These are phyloP conservation scores for Pseudomyrmex sp. DNA, from an alignment of 1,140 invertebrate genomes.

Conservation along the genomic window DNA sequence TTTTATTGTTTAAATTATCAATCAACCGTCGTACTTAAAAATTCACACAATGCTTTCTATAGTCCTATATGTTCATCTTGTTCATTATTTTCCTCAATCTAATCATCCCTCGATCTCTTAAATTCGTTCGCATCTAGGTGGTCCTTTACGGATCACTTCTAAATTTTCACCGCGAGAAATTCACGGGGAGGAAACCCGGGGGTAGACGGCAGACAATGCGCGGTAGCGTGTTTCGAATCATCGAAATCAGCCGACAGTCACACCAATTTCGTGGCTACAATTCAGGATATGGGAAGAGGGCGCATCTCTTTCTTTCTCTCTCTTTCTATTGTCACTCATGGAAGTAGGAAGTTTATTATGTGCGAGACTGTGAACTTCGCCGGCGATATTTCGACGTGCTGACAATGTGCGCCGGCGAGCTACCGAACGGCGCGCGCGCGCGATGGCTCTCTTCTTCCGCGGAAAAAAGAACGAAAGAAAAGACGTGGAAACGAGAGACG, in stretches of 20 bases:
- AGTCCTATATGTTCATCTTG: neutral
- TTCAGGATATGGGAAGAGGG: too few species aligned
- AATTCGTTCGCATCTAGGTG: slow-evolving; percentile 33
- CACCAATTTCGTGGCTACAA: slow-evolving; percentile 44
- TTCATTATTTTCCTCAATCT: slow-evolving; percentile 16
- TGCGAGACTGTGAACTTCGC: slow-evolving; percentile 29
- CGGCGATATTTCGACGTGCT: slow-evolving; percentile 51
- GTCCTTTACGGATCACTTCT: slow-evolving; percentile 34
- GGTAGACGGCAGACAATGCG: slow-evolving; percentile 36
- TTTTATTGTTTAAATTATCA: neutral
- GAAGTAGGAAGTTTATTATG: slow-evolving; percentile 65
- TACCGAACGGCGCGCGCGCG: slow-evolving; percentile 51
- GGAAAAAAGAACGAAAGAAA: slow-evolving; percentile 58
- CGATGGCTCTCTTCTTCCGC: slow-evolving; percentile 57
- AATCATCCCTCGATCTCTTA: slow-evolving; percentile 9
- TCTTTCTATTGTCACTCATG: slow-evolving; percentile 41
- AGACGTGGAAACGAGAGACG: slow-evolving; percentile 55
- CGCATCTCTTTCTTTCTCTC: neutral
- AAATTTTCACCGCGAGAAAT: slow-evolving; percentile 34
- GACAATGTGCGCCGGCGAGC: slow-evolving; percentile 28
- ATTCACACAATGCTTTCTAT: slow-evolving; percentile 33
- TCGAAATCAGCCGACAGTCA: slow-evolving; percentile 43
- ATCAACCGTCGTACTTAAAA: slow-evolving; percentile 26
- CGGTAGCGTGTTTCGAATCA: slow-evolving; percentile 34
- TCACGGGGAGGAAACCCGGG: slow-evolving; percentile 23